Evolutionary conservation across 2,113 vertebrate species (phyloP).

Genomic region (Nicator chloris): DNA sequence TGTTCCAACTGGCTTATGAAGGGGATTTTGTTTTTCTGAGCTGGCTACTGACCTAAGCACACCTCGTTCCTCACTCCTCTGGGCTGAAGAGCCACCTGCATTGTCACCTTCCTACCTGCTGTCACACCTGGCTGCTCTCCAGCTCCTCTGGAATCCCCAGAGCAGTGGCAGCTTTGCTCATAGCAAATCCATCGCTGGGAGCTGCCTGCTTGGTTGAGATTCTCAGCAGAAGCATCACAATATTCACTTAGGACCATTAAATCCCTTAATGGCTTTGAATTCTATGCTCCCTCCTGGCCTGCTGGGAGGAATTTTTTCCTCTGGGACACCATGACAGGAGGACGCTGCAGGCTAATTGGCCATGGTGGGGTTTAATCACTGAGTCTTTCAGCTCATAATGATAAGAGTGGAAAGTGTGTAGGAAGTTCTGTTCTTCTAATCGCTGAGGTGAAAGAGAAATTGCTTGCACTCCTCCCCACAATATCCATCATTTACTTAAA

Average conservation of each 20-base stretch:
- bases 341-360: neutral
- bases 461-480: neutral
- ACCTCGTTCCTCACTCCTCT: rapidly evolving
- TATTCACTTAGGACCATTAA: neutral
- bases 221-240: neutral
- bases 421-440: neutral
- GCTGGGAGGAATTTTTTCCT: neutral
- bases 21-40: neutral
- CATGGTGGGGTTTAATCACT: neutral
- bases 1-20: rapidly evolving
- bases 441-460: neutral
- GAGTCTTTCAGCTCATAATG: neutral
- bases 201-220: neutral
- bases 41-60: neutral
- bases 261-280: neutral
- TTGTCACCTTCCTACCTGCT: neutral
- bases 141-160: neutral
- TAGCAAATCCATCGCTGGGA: neutral
- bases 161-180: neutral
- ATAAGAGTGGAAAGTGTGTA: neutral
- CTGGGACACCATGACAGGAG: rapidly evolving
- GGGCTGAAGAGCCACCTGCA: neutral
- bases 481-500: neutral
- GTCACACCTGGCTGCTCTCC: neutral
- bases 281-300: neutral